These are phyloP conservation scores for Euzophera pinguis DNA, from an alignment of 2,888 invertebrate genomes.

Conservation along the genomic window DNA sequence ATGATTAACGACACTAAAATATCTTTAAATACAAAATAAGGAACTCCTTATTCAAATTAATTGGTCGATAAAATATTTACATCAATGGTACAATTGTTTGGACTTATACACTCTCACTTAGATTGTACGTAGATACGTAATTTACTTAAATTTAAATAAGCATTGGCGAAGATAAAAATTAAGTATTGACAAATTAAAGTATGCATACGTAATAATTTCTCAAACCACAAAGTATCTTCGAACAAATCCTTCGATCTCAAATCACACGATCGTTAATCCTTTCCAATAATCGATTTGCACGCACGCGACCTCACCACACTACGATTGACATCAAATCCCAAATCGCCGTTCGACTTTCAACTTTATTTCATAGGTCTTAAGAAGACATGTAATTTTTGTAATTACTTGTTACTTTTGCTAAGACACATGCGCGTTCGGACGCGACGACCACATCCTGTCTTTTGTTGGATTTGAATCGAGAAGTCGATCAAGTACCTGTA, in stretches of 20 bases:
- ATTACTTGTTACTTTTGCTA: constrained; percentile 18
- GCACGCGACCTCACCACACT: constrained; percentile 49
- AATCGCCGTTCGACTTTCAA: constrained; percentile 15
- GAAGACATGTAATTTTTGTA: not conserved
- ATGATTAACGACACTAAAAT: not conserved
- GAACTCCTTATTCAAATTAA: too few species aligned
- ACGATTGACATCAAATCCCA: constrained; percentile 16
- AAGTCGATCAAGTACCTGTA: constrained; percentile 30
- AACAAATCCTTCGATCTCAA: constrained; percentile 41
- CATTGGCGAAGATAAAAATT: too few species aligned
- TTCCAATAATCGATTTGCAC: constrained; percentile 58
- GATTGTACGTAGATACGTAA: too few species aligned
- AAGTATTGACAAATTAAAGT: too few species aligned
- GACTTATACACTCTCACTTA: too few species aligned
- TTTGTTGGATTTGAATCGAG: constrained; percentile 52
- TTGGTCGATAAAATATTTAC: too few species aligned
- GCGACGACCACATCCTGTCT: constrained; percentile 58
- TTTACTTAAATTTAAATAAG: too few species aligned
- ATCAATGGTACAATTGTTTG: too few species aligned
- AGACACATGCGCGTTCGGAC: constrained; percentile 46
- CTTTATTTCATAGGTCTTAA: constrained; percentile 12
- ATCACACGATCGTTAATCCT: constrained; percentile 43
- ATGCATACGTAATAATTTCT: too few species aligned
- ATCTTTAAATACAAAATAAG: too few species aligned
- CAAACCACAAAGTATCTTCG: constrained; percentile 29